Evolutionary conservation across 2,888 invertebrate genomes (phyloP).

Genomic region (Hecatera dysodea): DNA sequence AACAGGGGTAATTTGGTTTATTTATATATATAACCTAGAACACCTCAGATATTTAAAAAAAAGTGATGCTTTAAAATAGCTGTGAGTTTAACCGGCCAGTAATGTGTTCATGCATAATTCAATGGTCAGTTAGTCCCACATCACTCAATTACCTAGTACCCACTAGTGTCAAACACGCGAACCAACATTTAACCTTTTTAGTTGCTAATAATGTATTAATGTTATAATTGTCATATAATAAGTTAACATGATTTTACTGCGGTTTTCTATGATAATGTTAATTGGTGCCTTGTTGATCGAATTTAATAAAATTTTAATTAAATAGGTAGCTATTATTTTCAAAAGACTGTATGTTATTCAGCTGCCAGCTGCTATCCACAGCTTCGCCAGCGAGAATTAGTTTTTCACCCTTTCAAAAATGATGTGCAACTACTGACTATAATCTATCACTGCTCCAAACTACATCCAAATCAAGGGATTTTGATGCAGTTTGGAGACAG

Average conservation of each 20-base stretch:
- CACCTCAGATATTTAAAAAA: not conserved
- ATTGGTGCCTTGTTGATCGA: not conserved
- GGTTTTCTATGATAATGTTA: slow-evolving; percentile 6
- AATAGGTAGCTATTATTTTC: not conserved
- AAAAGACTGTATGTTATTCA: not conserved
- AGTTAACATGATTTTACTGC: slow-evolving; percentile 22
- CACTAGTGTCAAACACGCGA: slow-evolving; percentile 53
- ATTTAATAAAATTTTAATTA: not conserved
- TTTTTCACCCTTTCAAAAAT: too few relatives aligned
- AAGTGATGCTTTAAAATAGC: slow-evolving; percentile 17
- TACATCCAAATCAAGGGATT: too few relatives aligned
- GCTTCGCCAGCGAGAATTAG: too few relatives aligned
- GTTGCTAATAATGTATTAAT: slow-evolving; percentile 47
- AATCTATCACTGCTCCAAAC: too few relatives aligned
- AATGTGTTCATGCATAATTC: slow-evolving; percentile 57
- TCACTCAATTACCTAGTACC: slow-evolving; percentile 60
- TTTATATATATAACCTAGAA: too few relatives aligned
- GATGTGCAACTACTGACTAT: too few relatives aligned
- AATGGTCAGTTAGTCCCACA: slow-evolving; percentile 43
- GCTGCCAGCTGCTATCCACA: too few relatives aligned
- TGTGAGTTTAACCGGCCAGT: slow-evolving; percentile 23
- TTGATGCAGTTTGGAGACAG: too few relatives aligned
- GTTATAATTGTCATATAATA: slow-evolving; percentile 38
- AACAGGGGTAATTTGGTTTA: too few relatives aligned
- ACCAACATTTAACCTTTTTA: slow-evolving; percentile 57